These are phyloP conservation scores for Aphis gossypii DNA, from an alignment of 1,140 invertebrate species.

Conservation along the genomic window DNA sequence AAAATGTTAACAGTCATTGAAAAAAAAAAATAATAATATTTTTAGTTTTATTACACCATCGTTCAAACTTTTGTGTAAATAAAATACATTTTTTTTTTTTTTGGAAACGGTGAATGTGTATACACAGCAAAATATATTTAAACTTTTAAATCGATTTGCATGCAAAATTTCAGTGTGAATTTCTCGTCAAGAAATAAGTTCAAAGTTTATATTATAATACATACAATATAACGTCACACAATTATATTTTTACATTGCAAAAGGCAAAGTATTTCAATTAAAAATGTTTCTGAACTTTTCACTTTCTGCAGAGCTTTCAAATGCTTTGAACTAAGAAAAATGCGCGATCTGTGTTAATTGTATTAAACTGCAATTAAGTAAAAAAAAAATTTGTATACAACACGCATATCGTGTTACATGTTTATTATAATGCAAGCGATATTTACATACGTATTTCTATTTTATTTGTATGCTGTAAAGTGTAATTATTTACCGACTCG, in stretches of 20 bases:
- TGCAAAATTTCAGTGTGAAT: neutral
- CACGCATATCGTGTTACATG: neutral
- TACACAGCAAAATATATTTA: neutral
- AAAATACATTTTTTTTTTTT: neutral
- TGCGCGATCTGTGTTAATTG: neutral
- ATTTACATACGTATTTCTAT: neutral
- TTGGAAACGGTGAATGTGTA: neutral
- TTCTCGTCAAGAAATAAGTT: neutral
- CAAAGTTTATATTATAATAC: neutral
- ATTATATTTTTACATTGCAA: neutral
- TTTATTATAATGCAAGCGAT: neutral
- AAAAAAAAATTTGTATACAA: neutral
- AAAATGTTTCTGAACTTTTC: slow-evolving; percentile 13
- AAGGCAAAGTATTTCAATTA: neutral
- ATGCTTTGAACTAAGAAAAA: neutral
- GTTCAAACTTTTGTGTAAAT: neutral
- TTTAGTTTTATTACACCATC: neutral
- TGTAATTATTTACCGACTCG: neutral
- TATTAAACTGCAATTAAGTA: neutral
- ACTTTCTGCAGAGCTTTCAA: neutral
- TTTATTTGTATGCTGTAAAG: neutral
- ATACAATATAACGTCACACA: neutral
- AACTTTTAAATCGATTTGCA: neutral
- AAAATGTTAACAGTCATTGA: neutral
- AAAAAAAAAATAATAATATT: neutral